phyloP scores from a whole-genome alignment of 1,140 invertebrate species.

The Drosophila ficusphila region DNA sequence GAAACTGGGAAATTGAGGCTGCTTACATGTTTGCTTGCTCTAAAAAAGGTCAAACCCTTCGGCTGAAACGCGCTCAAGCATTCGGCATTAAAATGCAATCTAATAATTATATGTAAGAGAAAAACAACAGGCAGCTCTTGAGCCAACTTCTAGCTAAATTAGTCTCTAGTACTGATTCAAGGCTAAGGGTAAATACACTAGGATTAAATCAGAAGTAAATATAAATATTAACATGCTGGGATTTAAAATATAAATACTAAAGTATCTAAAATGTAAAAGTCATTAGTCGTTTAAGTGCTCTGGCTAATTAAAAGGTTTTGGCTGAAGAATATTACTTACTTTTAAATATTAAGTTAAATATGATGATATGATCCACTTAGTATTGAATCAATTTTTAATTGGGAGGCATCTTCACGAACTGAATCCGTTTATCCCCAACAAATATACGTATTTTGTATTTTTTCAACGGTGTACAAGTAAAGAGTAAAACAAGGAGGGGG shows the following conservation, averaged over 20 bases:
- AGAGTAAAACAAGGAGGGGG: conserved; percentile 1
- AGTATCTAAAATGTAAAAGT: not conserved
- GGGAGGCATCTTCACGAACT: no score
- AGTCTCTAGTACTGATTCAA: conserved; percentile 57
- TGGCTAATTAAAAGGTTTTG: no score
- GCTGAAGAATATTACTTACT: no score
- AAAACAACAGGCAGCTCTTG: conserved; percentile 27
- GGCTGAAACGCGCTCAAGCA: conserved; percentile 40
- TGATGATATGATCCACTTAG: no score
- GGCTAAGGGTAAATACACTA: conserved; percentile 56
- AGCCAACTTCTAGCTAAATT: conserved; percentile 29
- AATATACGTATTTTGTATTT: not conserved
- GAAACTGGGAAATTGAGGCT: conserved; percentile 13
- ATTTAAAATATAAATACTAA: no score
- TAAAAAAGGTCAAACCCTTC: conserved; percentile 37
- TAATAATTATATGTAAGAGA: conserved; percentile 44
- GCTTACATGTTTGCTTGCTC: conserved; percentile 26
- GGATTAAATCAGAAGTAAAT: no score
- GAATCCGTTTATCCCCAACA: no score
- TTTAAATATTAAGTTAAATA: no score
- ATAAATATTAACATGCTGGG: no score
- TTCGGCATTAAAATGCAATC: conserved; percentile 36
- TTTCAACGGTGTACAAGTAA: not conserved
- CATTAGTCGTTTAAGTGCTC: no score
- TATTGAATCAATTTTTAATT: no score